Evolutionary conservation across 2,113 vertebrate genomes (phyloP), one percentile per base, ranked within the genome.

Genomic region (Fregetta grallaria): DNA sequence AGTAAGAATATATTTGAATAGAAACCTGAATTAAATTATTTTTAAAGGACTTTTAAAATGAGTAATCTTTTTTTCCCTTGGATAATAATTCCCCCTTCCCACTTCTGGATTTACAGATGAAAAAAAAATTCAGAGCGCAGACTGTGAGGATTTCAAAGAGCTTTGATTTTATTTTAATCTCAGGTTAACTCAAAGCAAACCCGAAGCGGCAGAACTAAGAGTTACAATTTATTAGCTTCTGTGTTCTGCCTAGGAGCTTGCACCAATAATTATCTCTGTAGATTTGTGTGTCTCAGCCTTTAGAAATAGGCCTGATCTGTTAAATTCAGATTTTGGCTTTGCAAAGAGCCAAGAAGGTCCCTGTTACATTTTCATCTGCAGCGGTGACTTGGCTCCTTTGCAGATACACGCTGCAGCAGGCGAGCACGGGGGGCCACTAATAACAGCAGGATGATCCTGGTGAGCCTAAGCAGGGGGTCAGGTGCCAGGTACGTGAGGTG

Each of bases 381-480:
- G 61, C 45, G 56, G 63, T 0, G 0, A 5, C 68, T 83, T 20
- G 66, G 22, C 72, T 81, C 8, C 79, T 96, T 86, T 76, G 90
- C 55, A 67, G 45, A 34, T 13, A 27, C 19, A 3, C 1, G 27
- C 52, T 7, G 5, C 22, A 19, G 77, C 2, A 1, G 53, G 50
- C 0, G 0, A 72, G 71, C 4, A 0, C 0, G 0, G 65, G 80
- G 61, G 27, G 55, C 40, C 85, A 42, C 73, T 92, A 58, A 66
- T 74, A 90, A 30, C 50, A 32, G 58, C 78, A 77, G 94, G 94
- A 87, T 94, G 82, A 88, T 89, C 88, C 72, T 87, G 95, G 87
- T 84, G 96, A 96, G 95, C 70, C 86, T 52, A 58, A 11, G 63
- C 86, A 84, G 93, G 93, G 90, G 95, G 90, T 61, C 71, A 82